These are phyloP conservation scores for Chelon labrosus DNA, from an alignment of 2,797 vertebrate species.

Conservation along the genomic window DNA sequence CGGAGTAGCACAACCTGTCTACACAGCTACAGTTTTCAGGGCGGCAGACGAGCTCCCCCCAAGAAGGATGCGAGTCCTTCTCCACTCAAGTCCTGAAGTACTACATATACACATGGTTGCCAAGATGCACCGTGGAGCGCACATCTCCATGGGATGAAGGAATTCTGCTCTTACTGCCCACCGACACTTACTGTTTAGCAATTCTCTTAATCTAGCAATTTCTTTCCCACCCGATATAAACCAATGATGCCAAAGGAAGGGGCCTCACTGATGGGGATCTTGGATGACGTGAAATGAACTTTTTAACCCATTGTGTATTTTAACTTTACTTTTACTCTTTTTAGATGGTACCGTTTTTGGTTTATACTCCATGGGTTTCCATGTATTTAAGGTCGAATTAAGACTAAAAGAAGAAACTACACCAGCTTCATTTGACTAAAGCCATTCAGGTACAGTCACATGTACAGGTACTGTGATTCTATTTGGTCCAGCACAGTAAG, in stretches of 20 bases:
- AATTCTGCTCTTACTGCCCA: constrained; percentile 56
- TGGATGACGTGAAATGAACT: constrained; percentile 26
- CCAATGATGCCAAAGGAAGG: constrained; percentile 77
- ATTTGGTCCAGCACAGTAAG: constrained; percentile 16
- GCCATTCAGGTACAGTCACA: constrained; percentile 64
- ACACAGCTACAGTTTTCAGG: constrained; percentile 23
- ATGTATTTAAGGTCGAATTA: constrained; percentile 12
- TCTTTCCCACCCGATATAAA: constrained; percentile 24
- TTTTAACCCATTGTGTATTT: constrained; percentile 47
- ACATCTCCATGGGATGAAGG: constrained; percentile 35
- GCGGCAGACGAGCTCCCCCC: constrained; percentile 27
- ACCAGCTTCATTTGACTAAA: constrained; percentile 65
- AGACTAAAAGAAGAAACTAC: constrained; percentile 26
- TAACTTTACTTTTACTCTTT: constrained; percentile 41
- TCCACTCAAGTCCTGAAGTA: constrained; percentile 19
- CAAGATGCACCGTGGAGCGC: constrained; percentile 21
- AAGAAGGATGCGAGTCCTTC: constrained; percentile 25
- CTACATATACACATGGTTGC: constrained; percentile 24
- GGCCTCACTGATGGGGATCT: constrained; percentile 58
- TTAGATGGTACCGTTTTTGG: constrained; percentile 44
- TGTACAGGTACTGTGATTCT: too few species aligned
- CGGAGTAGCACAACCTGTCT: constrained; percentile 50
- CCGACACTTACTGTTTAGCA: constrained; percentile 53
- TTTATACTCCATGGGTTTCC: constrained; percentile 13
- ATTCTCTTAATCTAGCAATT: constrained; percentile 24